These are phyloP conservation scores for Ascaphus truei DNA, from an alignment of 2,113 vertebrate species.

Conservation along the genomic window DNA sequence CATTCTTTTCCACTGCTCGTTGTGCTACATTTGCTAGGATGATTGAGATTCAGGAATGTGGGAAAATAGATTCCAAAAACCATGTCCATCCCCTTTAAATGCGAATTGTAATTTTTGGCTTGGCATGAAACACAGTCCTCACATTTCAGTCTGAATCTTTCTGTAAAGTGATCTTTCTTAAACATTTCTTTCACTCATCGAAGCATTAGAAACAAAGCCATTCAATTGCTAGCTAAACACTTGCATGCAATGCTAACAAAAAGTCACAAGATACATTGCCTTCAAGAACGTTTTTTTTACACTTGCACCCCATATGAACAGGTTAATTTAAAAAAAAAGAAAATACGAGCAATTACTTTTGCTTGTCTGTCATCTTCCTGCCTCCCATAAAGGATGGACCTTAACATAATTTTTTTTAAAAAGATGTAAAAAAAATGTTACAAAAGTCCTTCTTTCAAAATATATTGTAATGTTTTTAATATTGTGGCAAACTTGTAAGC, in stretches of 20 bases:
- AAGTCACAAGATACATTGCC: constrained; percentile 86
- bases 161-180: constrained; percentile 74
- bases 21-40: constrained; percentile 65
- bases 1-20: constrained; percentile 70
- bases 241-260: constrained; percentile 62
- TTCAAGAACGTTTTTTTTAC: constrained; percentile 68
- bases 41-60: constrained; percentile 75
- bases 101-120: constrained; percentile 77
- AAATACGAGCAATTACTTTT: background rate
- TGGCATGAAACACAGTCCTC: constrained; percentile 71
- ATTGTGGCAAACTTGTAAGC: too few relatives aligned
- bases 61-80: constrained; percentile 73
- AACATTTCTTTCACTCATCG: constrained; percentile 77
- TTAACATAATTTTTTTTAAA: too few relatives aligned
- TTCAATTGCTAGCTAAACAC: constrained; percentile 74
- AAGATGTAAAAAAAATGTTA: too few relatives aligned
- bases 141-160: constrained; percentile 71
- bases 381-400: too few relatives aligned
- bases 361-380: background rate
- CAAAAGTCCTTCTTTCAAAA: too few relatives aligned
- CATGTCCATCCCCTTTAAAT: constrained; percentile 70
- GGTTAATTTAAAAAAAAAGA: too few relatives aligned
- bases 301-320: constrained; percentile 17
- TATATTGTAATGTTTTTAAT: too few relatives aligned
- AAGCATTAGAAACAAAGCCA: constrained; percentile 74